Conservation (phyloP, 2,888 invertebrate genomes). For the Pristionchus maxplancki region DNA sequence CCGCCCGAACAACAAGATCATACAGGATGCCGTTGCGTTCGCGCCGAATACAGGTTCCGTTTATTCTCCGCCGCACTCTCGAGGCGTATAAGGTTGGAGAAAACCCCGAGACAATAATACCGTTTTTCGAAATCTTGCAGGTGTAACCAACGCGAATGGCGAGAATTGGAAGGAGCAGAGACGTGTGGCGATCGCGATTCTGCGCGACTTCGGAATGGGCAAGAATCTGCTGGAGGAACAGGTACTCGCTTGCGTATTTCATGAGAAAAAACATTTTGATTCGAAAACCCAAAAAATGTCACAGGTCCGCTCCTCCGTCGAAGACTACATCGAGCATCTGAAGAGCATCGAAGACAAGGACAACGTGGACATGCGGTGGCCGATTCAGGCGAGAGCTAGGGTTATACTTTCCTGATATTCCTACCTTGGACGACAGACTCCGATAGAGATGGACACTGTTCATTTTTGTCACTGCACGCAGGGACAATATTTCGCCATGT, state of each 20-base stretch:
- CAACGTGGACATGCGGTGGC: not conserved
- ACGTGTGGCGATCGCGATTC: not conserved
- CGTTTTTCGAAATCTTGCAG: no score
- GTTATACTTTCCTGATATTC: no score
- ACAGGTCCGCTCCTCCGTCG: constrained; percentile 1
- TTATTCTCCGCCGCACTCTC: no score
- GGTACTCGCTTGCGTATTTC: not conserved
- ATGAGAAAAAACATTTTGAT: no score
- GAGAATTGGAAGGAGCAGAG: constrained; percentile 39
- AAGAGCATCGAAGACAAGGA: not conserved
- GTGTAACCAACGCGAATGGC: constrained; percentile 7
- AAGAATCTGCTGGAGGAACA: constrained; percentile 20
- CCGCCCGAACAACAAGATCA: constrained; percentile 6
- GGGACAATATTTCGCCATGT: no score
- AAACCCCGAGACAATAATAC: no score
- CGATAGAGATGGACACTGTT: no score
- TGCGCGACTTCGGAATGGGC: constrained; percentile 39
- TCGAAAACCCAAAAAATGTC: not conserved
- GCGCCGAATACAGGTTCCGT: not conserved
- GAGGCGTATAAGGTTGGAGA: no score
- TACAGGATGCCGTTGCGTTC: not conserved
- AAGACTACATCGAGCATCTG: not conserved
- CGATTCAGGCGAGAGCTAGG: not conserved
- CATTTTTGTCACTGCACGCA: no score
- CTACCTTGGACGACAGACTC: no score